Conservation (phyloP, 2,888 invertebrate species). For the Cotesia congregata region DNA sequence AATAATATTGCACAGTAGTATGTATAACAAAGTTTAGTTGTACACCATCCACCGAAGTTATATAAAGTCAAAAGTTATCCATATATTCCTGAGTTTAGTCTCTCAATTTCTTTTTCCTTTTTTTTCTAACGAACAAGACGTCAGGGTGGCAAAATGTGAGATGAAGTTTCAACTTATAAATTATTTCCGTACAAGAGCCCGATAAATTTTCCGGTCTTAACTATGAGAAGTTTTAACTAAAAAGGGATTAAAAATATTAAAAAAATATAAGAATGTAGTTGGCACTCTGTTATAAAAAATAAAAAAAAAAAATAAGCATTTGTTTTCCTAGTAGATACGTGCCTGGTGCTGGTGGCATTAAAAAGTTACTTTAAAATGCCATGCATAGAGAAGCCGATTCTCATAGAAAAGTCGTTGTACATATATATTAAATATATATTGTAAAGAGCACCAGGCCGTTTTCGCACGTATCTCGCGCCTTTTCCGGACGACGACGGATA, state of each 20-base stretch:
- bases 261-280: constrained; percentile 59
- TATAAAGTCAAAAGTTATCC: neutral
- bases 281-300: constrained; percentile 25
- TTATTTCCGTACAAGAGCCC: constrained; percentile 34
- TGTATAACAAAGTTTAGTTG: neutral
- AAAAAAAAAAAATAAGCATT: constrained; percentile 29
- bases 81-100: neutral
- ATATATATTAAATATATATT: neutral
- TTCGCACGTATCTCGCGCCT: constrained; percentile 48
- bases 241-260: constrained; percentile 62
- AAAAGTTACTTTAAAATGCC: constrained; percentile 65
- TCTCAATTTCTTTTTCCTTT: neutral
- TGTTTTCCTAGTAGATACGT: constrained; percentile 30
- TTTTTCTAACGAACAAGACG: neutral
- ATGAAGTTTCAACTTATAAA: constrained; percentile 25
- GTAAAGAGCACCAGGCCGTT: neutral
- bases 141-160: neutral
- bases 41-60: neutral
- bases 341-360: constrained; percentile 56
- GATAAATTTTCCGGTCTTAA: constrained; percentile 61
- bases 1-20: neutral
- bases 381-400: constrained; percentile 64
- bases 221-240: constrained; percentile 62
- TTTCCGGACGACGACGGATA: constrained; percentile 44
- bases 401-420: constrained; percentile 33